Conservation (phyloP, 2,888 invertebrate genomes). For the Andrena fulva region DNA sequence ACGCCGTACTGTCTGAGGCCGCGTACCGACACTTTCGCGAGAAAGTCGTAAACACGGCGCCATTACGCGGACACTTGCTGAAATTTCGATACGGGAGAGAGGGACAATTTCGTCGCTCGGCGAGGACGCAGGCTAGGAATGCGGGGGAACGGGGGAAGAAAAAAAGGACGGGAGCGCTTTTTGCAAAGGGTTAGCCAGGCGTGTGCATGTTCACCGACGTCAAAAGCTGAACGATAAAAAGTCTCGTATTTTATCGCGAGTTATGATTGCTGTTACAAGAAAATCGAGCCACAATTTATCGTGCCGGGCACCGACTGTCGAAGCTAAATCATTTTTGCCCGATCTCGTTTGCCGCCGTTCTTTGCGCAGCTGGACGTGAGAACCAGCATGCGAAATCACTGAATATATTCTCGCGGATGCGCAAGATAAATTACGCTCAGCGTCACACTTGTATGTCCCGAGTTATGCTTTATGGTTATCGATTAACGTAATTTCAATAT, state of each 20-base stretch:
- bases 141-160: not conserved
- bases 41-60: conserved; percentile 5
- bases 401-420: conserved; percentile 68
- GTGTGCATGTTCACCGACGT: conserved; percentile 33
- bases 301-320: conserved; percentile 72
- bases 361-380: conserved; percentile 73
- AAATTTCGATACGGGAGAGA: not conserved
- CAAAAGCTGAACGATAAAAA: conserved; percentile 64
- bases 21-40: not conserved
- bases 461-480: conserved; percentile 62
- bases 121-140: not conserved
- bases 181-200: not conserved
- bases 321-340: conserved; percentile 79
- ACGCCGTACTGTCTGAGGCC: not conserved
- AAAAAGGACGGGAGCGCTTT: not conserved
- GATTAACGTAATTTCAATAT: conserved; percentile 69
- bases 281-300: conserved; percentile 79
- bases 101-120: not conserved
- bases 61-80: not conserved
- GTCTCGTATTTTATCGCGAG: conserved; percentile 79
- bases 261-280: conserved; percentile 79
- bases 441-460: conserved; percentile 52
- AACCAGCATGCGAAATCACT: conserved; percentile 67
- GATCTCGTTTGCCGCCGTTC: conserved; percentile 74
- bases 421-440: conserved; percentile 65